Base-by-base conservation (phyloP, 2,113 vertebrate genomes). In the Larimichthys crocea region DNA sequence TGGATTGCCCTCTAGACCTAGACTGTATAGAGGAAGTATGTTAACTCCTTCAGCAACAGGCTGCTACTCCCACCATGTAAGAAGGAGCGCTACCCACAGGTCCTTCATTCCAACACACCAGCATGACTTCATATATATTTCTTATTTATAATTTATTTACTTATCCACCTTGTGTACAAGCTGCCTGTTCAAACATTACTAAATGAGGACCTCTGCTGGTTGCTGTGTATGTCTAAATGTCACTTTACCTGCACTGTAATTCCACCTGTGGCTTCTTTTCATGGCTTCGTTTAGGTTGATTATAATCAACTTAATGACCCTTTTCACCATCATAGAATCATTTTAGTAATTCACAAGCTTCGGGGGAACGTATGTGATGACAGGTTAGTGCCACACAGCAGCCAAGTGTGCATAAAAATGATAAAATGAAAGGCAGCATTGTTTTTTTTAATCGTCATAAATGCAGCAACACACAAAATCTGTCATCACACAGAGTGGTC, bases 141-240 rank as follows among this genome's bases (percentile, higher is more conserved):
- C 35, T 40, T 40, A 40, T 40, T 8, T 35, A 35, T 35, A 7
- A 40, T 40, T 40, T 9, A 40, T 40, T 40, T 40, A 6, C 35
- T 9, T 40, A 9, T 9, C 7, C 35, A 40, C 35, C 35, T 40
- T 40, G 35, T 9, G 35, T 0, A 31, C 31, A 31, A 31, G 31
- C 31, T 31, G 31, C 1, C 2, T 53, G 16, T 15, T 20, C 55
- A 60, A 7, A 50, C 14, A 14, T 44, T 10, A 40, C 17, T 49
- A 60, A 2, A 59, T 12, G 29, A 29, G 40, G 85, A 64, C 90
- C 73, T 40, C 86, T 88, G 76, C 72, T 89, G 88, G 86, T 60
- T n/a, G 31, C 3, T 17, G 22, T 59, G 40, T 10, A 50, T 56
- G 22, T 46, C 59, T 17, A n/a, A 10, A 52, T 46, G 14, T 14